phyloP scores from a whole-genome alignment of 2,797 vertebrate genomes.

The Gallinago stenura region DNA sequence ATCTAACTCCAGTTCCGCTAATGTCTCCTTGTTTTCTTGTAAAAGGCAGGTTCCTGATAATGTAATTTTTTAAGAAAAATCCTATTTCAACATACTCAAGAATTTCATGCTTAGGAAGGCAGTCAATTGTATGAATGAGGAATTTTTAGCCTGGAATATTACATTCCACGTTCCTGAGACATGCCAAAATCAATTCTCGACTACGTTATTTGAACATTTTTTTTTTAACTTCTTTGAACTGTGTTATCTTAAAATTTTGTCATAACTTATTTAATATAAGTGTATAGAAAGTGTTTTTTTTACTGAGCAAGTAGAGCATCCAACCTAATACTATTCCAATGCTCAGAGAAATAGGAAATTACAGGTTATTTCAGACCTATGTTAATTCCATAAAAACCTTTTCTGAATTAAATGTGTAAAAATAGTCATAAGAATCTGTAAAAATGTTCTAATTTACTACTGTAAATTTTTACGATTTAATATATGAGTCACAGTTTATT shows the following conservation, averaged over 20 bases:
- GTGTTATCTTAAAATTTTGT: background rate
- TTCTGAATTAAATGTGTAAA: background rate
- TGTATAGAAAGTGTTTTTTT: background rate
- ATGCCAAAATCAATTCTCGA: background rate
- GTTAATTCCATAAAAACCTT: background rate
- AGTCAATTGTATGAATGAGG: background rate
- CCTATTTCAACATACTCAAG: background rate
- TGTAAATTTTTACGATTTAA: background rate
- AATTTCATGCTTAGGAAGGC: background rate
- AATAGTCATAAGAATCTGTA: background rate
- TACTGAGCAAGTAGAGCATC: background rate
- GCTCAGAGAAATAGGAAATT: background rate
- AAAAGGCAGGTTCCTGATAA: background rate
- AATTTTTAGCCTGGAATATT: background rate
- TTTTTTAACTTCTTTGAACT: background rate
- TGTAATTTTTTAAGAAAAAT: background rate
- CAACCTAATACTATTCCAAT: background rate
- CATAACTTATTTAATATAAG: background rate
- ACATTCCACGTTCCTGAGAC: background rate
- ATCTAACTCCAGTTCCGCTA: background rate
- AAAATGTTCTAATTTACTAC: background rate
- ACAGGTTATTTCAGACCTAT: background rate
- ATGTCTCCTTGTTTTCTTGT: background rate
- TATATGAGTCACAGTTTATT: background rate
- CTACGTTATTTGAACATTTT: background rate